Base-by-base conservation (phyloP, 2,797 vertebrate species). In the Syndactyla subalaris region DNA sequence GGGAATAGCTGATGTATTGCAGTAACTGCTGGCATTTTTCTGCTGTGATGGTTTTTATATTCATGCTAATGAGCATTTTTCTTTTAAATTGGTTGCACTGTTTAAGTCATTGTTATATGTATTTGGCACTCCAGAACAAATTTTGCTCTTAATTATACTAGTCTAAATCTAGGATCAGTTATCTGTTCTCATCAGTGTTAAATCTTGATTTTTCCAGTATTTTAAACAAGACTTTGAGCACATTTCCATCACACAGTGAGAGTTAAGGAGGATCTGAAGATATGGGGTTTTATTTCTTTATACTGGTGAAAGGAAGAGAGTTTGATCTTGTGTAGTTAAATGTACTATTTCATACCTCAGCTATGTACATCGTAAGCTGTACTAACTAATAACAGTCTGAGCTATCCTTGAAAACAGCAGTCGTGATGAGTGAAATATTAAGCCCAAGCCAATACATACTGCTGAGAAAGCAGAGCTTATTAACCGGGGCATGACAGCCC, bases 391-490 rank as follows among this genome's bases (percentile, higher is more conserved):
- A 66, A 36, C 46, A 65, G 30, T 29, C 62, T 24, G 62, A 95
- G n/a, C 30, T 41, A 71, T 30, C 46, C 76, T 67, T 2, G 1
- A 89, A 93, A 90, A 22, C 74, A 90, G 71, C 59, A 81, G 14
- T 79, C 17, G 7, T 4, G 6, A n/a, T 57, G 67, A 93, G 93
- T 93, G 90, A 97, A 97, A 95, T 93, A 95, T 95, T 97, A 94
- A 97, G 78, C 80, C 45, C 83, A 82, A 92, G 74, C 87, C 85
- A 86, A 73, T 19, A 93, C 52, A 8, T 38, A 85, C 2, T 95
- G 94, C 91, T 95, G 93, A 91, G 76, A 92, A 91, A 96, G 88
- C 93, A 96, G 59, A 79, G 74, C 83, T 93, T 93, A 83, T 95
- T 92, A 94, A 90, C 92, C 83, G 59, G 51, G 48, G 85, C 89